Conservation (phyloP, 2,888 invertebrate genomes). For the Zygogramma bicolorata region DNA sequence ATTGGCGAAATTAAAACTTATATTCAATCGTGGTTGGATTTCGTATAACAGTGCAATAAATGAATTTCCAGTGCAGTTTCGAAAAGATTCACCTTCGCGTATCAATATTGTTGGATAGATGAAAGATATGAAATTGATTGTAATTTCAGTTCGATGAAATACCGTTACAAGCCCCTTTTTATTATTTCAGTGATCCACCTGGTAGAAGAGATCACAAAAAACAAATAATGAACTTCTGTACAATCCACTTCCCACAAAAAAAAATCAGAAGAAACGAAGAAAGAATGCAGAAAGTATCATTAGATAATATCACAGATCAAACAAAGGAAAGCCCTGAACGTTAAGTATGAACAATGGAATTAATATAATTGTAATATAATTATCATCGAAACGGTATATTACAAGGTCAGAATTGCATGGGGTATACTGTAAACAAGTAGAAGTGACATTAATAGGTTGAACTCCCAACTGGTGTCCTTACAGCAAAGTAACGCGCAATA, state of each 20-base stretch:
- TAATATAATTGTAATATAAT: conserved; percentile 63
- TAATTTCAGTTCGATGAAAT: no score
- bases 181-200: not conserved
- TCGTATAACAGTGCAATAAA: no score
- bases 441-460: conserved; percentile 38
- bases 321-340: conserved; percentile 61
- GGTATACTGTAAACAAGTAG: conserved; percentile 42
- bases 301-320: conserved; percentile 49
- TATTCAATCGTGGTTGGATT: no score
- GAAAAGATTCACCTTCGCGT: no score
- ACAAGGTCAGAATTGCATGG: conserved; percentile 61
- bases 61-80: no score
- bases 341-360: conserved; percentile 60
- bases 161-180: no score
- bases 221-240: not conserved
- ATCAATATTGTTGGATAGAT: no score
- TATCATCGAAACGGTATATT: conserved; percentile 62
- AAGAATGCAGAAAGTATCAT: conserved; percentile 11
- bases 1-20: no score
- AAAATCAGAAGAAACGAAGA: conserved; percentile 19
- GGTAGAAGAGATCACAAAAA: not conserved
- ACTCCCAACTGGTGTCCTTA: conserved; percentile 42
- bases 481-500: conserved; percentile 48
- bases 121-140: no score
- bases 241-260: not conserved